Base-by-base conservation (phyloP, 2,888 invertebrate genomes). In the Agriopis marginaria region DNA sequence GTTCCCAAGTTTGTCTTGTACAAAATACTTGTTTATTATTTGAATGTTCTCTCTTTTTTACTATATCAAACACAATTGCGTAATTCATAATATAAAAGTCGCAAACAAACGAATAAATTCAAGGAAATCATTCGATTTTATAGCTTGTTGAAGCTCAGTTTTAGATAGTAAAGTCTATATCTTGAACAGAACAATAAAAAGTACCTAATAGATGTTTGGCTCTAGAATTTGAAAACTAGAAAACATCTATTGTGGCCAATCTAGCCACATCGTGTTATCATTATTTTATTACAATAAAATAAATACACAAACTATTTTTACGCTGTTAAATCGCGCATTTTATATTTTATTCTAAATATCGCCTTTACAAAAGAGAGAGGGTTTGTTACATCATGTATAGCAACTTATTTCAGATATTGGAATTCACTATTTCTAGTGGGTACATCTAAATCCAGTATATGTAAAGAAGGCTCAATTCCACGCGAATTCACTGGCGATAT, bases 81-180 rank as follows among this genome's bases (percentile, higher is more conserved):
- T 12, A 75, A 74, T 70, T 77, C 65, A 51, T 66, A 69, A 59
- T 61, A 72, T 67, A 73, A 74, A 77, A 72, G 75, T 64, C 65
- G 66, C 69, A 78, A 75, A 79, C 78, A 79, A 79, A 77, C 78
- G 76, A 76, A 75, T 67, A 77, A 70, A 77, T 79, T 62, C 10
- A 47, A 40, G 23, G 10, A 47, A 63, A 56, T 40, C 39, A 23
- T 66, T 60, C 50, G 17, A 56, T 66, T 71, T 68, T 63, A 66
- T 60, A 63, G 55, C 55, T 65, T 69, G 61, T 59, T 64, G 47
- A 42, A 55, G 32, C 6, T 11, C 51, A 61, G 23, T 51, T 32
- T 47, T 42, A 42, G 42, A 49, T 50, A 39, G 42, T 12, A 50
- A 50, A 60, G 39, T 49, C 60, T 49, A 45, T 1, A 23, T 1